Evolutionary conservation across 2,888 invertebrate genomes (phyloP).

Genomic region (Brenthis hecate): DNA sequence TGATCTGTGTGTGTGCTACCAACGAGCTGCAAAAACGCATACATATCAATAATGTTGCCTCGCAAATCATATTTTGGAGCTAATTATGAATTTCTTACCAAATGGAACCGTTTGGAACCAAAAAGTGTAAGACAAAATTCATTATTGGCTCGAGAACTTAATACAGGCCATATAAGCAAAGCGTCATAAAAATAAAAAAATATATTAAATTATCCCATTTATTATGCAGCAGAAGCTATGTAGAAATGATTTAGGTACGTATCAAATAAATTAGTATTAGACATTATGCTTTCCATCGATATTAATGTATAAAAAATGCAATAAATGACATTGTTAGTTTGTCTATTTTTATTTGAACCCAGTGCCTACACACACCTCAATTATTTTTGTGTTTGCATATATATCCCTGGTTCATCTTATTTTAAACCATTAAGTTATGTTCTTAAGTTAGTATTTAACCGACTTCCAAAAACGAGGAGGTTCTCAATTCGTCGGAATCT

Average conservation of each 20-base stretch:
- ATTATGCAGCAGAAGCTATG: constrained; percentile 11
- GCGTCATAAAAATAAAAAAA: constrained; percentile 22
- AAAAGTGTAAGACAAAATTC: neutral
- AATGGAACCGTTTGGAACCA: too few species aligned
- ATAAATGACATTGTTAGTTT: constrained; percentile 1
- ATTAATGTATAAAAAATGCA: neutral
- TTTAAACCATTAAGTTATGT: too few species aligned
- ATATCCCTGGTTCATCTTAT: too few species aligned
- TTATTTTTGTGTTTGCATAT: too few species aligned
- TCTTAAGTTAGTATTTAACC: too few species aligned
- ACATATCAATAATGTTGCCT: constrained; percentile 67
- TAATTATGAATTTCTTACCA: constrained; percentile 7
- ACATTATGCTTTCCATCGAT: neutral
- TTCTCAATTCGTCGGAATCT: too few species aligned
- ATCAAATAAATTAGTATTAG: constrained; percentile 6
- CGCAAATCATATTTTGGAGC: constrained; percentile 48
- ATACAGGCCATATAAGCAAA: constrained; percentile 44
- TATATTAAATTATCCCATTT: constrained; percentile 1
- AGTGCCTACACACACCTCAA: too few species aligned
- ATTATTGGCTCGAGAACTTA: constrained; percentile 25
- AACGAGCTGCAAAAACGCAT: constrained; percentile 83
- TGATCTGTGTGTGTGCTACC: constrained; percentile 79
- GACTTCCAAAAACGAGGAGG: too few species aligned
- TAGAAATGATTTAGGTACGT: neutral
- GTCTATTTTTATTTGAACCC: too few species aligned